Evolutionary conservation across 2,888 invertebrate species (phyloP).

Genomic region (Stenodema calcarata): DNA sequence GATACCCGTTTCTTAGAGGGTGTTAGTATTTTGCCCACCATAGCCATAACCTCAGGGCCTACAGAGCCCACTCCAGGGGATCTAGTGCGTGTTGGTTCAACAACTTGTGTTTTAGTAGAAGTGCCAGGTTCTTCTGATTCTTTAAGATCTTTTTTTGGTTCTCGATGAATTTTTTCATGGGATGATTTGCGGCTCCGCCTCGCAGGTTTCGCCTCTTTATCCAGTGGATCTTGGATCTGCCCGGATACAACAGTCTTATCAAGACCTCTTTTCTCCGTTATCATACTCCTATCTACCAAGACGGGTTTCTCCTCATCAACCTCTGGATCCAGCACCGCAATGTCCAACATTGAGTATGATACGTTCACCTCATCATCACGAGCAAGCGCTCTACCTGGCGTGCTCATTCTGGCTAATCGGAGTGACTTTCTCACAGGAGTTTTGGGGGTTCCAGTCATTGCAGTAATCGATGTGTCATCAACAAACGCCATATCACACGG

Average conservation of each 20-base stretch:
- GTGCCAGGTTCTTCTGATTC: not conserved
- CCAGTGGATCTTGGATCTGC: not conserved
- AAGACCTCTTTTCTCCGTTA: not conserved
- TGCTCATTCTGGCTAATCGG: not conserved
- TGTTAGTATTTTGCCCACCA: not conserved
- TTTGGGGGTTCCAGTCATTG: not conserved
- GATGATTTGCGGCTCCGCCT: not conserved
- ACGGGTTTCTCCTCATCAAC: not conserved
- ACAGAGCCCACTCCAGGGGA: not conserved
- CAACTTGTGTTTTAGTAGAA: too few species aligned
- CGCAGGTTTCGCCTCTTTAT: not conserved
- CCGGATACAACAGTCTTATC: not conserved
- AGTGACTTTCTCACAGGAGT: conserved; percentile 12
- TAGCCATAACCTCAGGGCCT: not conserved
- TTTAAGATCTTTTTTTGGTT: not conserved
- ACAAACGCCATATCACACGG: conserved; percentile 24
- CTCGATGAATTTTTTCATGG: not conserved
- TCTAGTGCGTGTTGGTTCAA: not conserved
- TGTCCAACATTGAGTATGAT: conserved; percentile 21
- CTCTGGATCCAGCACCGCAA: conserved; percentile 11
- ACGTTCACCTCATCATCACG: conserved; percentile 15
- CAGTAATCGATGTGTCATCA: not conserved
- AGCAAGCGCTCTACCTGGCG: conserved; percentile 28
- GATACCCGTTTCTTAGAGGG: not conserved
- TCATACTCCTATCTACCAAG: conserved; percentile 13